Conservation (phyloP, 1,140 invertebrate genomes). For the Conus betulinus region DNA sequence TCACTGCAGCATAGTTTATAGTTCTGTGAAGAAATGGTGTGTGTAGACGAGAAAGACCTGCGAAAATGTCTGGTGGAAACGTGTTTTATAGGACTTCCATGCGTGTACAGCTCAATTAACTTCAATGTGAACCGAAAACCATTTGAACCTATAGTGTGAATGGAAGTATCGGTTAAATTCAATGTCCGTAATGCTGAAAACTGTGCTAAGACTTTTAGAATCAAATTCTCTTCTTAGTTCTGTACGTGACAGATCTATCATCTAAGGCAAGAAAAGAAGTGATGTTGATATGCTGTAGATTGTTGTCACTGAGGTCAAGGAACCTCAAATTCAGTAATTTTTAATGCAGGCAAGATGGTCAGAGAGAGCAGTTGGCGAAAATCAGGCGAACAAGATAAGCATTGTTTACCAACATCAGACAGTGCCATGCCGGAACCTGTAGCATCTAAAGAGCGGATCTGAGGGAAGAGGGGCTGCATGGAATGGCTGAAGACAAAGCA, state of each 20-base stretch:
- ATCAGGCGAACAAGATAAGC: not conserved
- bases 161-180: not conserved
- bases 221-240: not conserved
- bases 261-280: slow-evolving; percentile 3
- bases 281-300: not conserved
- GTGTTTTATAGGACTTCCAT: not conserved
- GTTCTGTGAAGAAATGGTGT: slow-evolving; percentile 36
- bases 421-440: not conserved
- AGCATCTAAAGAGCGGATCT: slow-evolving; percentile 8
- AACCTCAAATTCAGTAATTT: not conserved
- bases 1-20: slow-evolving; percentile 49
- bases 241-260: not conserved
- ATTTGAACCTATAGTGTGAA: not conserved
- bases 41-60: slow-evolving; percentile 18
- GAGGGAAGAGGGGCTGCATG: not conserved
- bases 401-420: not conserved
- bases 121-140: not conserved
- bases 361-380: not conserved
- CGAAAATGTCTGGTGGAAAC: slow-evolving; percentile 36
- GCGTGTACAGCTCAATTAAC: not conserved
- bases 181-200: slow-evolving; percentile 15
- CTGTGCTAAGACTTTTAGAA: slow-evolving; percentile 6
- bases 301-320: slow-evolving; percentile 37
- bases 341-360: not conserved
- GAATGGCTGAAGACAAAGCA: slow-evolving; percentile 13